A percentile compares a stretch with the other conserved stretches of the same genome.
phyloP scores from a whole-genome alignment of 2,113 vertebrate species.

The Pagrus major region DNA sequence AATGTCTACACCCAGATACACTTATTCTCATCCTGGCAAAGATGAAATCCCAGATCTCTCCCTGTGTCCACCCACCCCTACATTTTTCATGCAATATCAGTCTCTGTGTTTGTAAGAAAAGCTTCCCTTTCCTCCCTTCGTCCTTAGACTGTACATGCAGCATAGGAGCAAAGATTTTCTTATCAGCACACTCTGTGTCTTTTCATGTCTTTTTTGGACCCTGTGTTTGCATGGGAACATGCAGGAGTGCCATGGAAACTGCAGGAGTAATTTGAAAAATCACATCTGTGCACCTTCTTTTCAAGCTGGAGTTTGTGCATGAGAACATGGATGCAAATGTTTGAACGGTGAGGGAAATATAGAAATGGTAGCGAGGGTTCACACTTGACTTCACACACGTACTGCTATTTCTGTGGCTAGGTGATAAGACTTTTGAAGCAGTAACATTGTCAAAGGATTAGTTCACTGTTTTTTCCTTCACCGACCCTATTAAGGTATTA shows the following conservation, averaged over 20 bases:
- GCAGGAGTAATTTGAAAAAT: not conserved
- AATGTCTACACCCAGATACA: constrained; percentile 43
- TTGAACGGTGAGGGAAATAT: not conserved
- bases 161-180: constrained; percentile 4
- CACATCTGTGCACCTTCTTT: not conserved
- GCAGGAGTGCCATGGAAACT: constrained; percentile 21
- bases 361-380: not conserved
- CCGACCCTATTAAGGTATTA: not conserved
- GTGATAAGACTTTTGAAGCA: not conserved
- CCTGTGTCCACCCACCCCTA: not conserved
- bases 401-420: not conserved
- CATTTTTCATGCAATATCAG: not conserved
- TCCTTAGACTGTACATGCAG: not conserved
- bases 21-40: constrained; percentile 23
- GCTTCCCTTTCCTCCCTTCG: not conserved
- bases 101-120: not conserved
- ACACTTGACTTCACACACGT: not conserved
- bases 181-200: not conserved
- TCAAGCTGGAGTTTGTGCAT: not conserved
- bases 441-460: not conserved
- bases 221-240: not conserved
- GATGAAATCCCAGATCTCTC: constrained; percentile 28
- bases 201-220: not conserved
- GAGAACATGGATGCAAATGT: not conserved
- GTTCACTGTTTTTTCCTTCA: not conserved